Evolutionary conservation across 37 sponge, comb jelly and placozoan species (phyloP), one percentile per base, ranked within the genome.

Genomic region (Mnemiopsis leidyi): DNA sequence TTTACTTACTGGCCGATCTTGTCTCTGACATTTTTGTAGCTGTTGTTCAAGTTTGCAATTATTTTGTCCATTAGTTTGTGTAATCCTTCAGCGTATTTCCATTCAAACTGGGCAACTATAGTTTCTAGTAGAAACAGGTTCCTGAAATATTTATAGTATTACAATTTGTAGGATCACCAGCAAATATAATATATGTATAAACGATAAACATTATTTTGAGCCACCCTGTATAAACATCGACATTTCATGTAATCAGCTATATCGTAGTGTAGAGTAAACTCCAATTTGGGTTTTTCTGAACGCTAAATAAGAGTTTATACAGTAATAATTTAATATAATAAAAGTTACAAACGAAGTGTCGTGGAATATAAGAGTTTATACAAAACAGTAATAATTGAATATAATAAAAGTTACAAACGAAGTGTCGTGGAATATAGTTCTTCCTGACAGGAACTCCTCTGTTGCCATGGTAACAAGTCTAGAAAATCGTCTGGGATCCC

Each of bases 361-460:
- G 90, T 85, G 40, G 90, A 85, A 85, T n/a, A n/a, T n/a, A n/a
- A n/a, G n/a, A n/a, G n/a, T n/a, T n/a, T n/a, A n/a, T n/a, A n/a
- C n/a, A n/a, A n/a, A n/a, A n/a, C n/a, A n/a, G n/a, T n/a, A n/a
- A n/a, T n/a, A n/a, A n/a, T n/a, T n/a, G n/a, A n/a, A n/a, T n/a
- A n/a, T n/a, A n/a, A n/a, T n/a, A n/a, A n/a, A n/a, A n/a, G 5
- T 23, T 82, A 82, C 82, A 33, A 34, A 82, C 39, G 90, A 85
- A n/a, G 90, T 40, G 36, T 85, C 90, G 90, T 85, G 40, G 90
- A 85, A 85, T n/a, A 85, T 85, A 21, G 90, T 85, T 26, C 90
- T 18, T 0, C 90, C 90, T 0, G 40, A 40, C 61, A 85, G 48
- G 30, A 85, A 85, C 61, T 38, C 40, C 3, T 37, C 24, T 0